Conservation (phyloP, 1,140 invertebrate species). For the Nasonia giraulti region DNA sequence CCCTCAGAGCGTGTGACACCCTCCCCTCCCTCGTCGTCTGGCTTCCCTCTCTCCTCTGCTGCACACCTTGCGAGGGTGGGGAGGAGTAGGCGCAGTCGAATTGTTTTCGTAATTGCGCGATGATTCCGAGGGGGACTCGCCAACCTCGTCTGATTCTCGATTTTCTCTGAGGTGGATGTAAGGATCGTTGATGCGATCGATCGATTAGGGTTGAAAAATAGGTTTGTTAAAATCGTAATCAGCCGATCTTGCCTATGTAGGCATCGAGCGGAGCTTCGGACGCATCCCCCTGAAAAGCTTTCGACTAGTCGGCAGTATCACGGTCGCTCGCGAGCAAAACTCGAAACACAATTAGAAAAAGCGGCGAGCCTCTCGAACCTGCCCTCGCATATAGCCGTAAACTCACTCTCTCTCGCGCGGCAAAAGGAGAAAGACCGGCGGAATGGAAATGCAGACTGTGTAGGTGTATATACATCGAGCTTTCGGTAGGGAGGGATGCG, state of each 20-base stretch:
- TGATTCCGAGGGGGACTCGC: background rate
- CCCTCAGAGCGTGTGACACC: conserved; percentile 43
- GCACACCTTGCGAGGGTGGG: background rate
- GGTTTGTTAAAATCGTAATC: no score
- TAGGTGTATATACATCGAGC: background rate
- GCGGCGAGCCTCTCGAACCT: background rate
- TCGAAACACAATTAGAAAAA: background rate
- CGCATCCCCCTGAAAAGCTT: no score
- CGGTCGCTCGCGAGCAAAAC: background rate
- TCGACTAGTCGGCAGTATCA: no score
- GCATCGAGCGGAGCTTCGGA: no score
- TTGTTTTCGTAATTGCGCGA: conserved; percentile 13
- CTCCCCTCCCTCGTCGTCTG: conserved; percentile 50
- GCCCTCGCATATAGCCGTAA: background rate
- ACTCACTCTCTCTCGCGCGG: background rate
- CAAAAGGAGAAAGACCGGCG: conserved; percentile 30
- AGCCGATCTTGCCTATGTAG: no score
- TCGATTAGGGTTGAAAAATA: no score
- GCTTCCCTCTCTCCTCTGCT: conserved; percentile 39
- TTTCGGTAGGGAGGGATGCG: background rate
- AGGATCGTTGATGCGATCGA: no score
- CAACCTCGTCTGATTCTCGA: background rate
- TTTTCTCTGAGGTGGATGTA: no score
- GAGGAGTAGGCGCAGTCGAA: conserved; percentile 4
- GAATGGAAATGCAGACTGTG: conserved; percentile 14